A percentile compares a stretch with the other conserved stretches of the same genome.
phyloP scores from a whole-genome alignment of 2,888 invertebrate species.

The Calameuta idolon region DNA sequence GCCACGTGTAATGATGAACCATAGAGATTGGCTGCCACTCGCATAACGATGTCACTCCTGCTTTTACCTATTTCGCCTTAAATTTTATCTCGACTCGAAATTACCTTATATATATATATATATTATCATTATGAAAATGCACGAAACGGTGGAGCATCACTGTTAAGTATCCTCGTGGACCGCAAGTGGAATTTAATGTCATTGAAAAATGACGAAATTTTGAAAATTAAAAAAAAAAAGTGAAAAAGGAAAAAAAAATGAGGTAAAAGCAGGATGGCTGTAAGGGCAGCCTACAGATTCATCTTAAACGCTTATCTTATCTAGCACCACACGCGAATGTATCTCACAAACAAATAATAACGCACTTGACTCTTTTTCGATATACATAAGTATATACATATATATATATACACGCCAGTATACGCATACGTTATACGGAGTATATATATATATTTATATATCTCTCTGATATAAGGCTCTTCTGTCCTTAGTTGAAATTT shows the following conservation, averaged over 20 bases:
- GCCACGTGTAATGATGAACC: conserved; percentile 52
- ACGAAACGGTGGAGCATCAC: background rate
- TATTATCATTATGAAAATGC: background rate
- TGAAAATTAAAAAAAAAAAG: too few species aligned
- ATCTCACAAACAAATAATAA: conserved; percentile 47
- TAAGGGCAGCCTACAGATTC: background rate
- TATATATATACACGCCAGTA: conserved; percentile 32
- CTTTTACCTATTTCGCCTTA: background rate
- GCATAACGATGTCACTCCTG: background rate
- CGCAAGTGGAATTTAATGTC: too few species aligned
- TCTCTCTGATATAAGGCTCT: conserved; percentile 66
- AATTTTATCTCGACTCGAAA: background rate
- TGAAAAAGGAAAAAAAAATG: background rate
- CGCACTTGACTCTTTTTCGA: conserved; percentile 47
- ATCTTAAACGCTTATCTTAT: conserved; percentile 8
- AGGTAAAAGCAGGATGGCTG: background rate
- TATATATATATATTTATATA: conserved; percentile 57
- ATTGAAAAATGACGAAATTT: background rate
- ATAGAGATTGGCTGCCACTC: conserved; percentile 19
- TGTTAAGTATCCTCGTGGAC: too few species aligned
- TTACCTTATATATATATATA: background rate
- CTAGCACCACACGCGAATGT: conserved; percentile 53
- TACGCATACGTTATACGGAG: conserved; percentile 24
- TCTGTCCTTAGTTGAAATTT: conserved; percentile 66
- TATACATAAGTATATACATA: conserved; percentile 39